These are phyloP conservation scores for Limanda limanda DNA, from an alignment of 2,113 vertebrate species.

Conservation along the genomic window DNA sequence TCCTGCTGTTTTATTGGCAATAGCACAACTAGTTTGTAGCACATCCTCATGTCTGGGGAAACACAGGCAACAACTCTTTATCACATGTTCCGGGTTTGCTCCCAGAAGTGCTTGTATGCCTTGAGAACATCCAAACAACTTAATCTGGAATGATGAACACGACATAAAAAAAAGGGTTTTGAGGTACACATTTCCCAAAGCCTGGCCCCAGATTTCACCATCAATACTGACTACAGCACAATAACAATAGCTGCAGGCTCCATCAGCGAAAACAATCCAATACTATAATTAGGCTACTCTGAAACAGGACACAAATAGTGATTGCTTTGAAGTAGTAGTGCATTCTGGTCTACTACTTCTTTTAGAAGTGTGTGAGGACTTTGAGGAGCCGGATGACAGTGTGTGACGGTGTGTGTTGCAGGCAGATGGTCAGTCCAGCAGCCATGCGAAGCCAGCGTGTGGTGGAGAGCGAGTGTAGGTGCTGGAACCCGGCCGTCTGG, in stretches of 20 bases:
- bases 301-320: slow-evolving; percentile 39
- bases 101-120: not conserved
- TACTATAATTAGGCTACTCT: slow-evolving; percentile 58
- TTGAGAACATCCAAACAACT: not conserved
- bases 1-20: slow-evolving; percentile 8
- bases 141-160: not conserved
- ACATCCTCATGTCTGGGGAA: slow-evolving; percentile 2
- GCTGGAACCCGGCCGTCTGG: slow-evolving; percentile 76
- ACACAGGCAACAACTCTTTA: not conserved
- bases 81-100: not conserved
- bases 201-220: slow-evolving; percentile 26
- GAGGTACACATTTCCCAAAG: slow-evolving; percentile 3
- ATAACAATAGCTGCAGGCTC: slow-evolving; percentile 50
- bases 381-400: slow-evolving; percentile 3
- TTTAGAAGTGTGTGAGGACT: slow-evolving; percentile 3
- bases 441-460: slow-evolving; percentile 78
- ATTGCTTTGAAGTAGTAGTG: slow-evolving; percentile 20
- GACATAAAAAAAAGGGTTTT: slow-evolving; percentile 13
- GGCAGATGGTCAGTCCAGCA: slow-evolving; percentile 64
- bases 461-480: slow-evolving; percentile 61
- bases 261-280: slow-evolving; percentile 65
- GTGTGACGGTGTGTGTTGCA: slow-evolving; percentile 57
- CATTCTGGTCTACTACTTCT: not conserved
- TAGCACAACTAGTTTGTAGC: not conserved
- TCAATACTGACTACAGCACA: slow-evolving; percentile 59